Percentiles rank a stretch among this genome's conserved stretches.
These are phyloP conservation scores for Polydrusus cervinus DNA, from an alignment of 2,888 invertebrate species.

Conservation along the genomic window DNA sequence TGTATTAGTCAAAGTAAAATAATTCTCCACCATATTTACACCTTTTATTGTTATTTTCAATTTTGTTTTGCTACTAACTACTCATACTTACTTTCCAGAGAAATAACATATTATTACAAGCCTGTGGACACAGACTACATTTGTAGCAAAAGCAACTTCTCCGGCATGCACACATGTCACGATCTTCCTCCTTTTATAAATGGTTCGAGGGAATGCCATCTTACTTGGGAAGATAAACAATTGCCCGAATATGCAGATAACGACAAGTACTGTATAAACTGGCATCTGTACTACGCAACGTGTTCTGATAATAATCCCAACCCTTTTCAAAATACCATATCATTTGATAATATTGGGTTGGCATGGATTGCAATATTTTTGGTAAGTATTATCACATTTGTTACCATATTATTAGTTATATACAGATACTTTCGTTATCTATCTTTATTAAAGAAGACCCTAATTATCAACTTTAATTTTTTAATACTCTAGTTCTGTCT, in stretches of 20 bases:
- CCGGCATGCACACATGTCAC: conserved; percentile 94
- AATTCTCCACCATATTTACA: neutral
- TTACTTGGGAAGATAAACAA: conserved; percentile 71
- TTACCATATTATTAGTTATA: too few species aligned
- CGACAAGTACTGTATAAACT: conserved; percentile 90
- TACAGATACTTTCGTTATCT: too few species aligned
- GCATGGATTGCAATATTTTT: conserved; percentile 99
- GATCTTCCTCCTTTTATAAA: conserved; percentile 87
- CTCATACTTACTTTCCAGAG: conserved; percentile 68
- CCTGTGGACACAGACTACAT: conserved; percentile 95
- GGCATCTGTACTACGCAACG: conserved; percentile 98
- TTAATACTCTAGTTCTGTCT: too few species aligned
- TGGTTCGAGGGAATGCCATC: conserved; percentile 85
- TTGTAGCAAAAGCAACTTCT: conserved; percentile 93
- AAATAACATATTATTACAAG: conserved; percentile 84
- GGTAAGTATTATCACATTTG: conserved; percentile 80
- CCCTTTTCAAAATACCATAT: conserved; percentile 99
- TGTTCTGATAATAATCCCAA: conserved; percentile 95
- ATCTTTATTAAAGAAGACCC: too few species aligned
- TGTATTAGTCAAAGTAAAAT: neutral
- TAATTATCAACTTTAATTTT: too few species aligned
- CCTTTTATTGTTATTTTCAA: neutral
- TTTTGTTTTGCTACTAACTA: neutral
- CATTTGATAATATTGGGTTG: conserved; percentile 99
- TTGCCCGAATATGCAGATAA: conserved; percentile 62